Conservation (phyloP, 2,888 invertebrate species). For the Clepsis dumicolana region DNA sequence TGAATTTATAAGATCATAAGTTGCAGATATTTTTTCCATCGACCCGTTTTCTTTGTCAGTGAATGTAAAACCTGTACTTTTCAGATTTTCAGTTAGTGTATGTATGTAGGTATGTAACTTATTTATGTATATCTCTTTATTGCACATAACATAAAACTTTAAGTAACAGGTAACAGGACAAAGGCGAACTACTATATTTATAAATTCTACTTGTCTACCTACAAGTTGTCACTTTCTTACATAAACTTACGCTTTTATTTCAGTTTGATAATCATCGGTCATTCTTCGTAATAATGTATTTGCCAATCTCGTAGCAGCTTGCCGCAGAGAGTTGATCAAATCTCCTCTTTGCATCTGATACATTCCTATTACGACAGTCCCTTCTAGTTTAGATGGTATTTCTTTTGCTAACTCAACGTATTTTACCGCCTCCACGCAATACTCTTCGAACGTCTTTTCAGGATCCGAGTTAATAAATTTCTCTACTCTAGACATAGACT, state of each 20-base stretch:
- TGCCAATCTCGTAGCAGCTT: constrained; percentile 89
- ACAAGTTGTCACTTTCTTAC: not conserved
- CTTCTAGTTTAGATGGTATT: constrained; percentile 87
- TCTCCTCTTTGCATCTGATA: constrained; percentile 94
- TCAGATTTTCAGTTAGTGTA: too few species aligned
- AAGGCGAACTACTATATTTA: too few species aligned
- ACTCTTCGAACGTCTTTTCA: constrained; percentile 88
- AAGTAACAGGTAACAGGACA: too few species aligned
- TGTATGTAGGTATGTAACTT: too few species aligned
- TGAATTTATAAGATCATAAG: too few species aligned
- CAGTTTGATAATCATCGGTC: constrained; percentile 92
- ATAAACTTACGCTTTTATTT: constrained; percentile 89
- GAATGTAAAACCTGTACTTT: too few species aligned
- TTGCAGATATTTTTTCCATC: too few species aligned
- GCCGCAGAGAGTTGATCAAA: constrained; percentile 90
- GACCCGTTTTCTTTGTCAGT: too few species aligned
- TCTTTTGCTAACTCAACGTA: constrained; percentile 88
- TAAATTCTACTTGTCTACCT: too few species aligned
- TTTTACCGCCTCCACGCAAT: constrained; percentile 85
- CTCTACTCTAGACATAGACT: constrained; percentile 88
- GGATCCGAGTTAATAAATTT: constrained; percentile 89
- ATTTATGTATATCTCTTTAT: too few species aligned
- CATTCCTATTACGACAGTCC: constrained; percentile 92
- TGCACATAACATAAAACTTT: too few species aligned
- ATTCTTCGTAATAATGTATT: constrained; percentile 90